Evolutionary conservation across 2,113 vertebrate species (phyloP).

Genomic region (Etheostoma cragini): DNA sequence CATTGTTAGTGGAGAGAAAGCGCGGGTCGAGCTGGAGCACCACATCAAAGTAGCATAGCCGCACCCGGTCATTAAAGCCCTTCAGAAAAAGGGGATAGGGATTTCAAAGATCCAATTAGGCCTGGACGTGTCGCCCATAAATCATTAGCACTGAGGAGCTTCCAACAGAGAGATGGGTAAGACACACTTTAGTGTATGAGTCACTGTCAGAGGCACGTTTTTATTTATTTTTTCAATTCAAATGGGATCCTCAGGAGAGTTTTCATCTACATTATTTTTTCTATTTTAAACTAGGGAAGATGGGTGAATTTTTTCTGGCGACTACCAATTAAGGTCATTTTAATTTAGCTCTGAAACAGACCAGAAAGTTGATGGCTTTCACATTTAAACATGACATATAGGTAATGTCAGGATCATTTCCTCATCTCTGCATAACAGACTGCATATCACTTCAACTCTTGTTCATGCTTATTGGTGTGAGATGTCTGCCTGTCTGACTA

Average conservation of each 20-base stretch:
- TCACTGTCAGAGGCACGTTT: neutral
- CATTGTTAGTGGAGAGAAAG: slow-evolving; percentile 3
- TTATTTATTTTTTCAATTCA: neutral
- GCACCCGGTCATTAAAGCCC: slow-evolving; percentile 43
- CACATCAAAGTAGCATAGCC: slow-evolving; percentile 9
- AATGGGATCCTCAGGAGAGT: slow-evolving; percentile 25
- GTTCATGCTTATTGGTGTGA: slow-evolving; percentile 17
- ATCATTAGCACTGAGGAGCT: slow-evolving; percentile 58
- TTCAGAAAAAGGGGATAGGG: slow-evolving; percentile 53
- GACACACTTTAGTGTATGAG: slow-evolving; percentile 37
- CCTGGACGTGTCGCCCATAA: slow-evolving; percentile 53
- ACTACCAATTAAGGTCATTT: slow-evolving; percentile 19
- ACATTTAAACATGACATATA: neutral
- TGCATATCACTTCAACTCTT: neutral
- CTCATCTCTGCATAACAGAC: slow-evolving; percentile 7
- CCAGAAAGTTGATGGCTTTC: neutral
- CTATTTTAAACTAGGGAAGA: neutral
- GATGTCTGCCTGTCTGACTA: neutral
- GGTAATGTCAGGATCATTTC: slow-evolving; percentile 2
- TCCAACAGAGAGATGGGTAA: slow-evolving; percentile 10
- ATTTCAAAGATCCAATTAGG: slow-evolving; percentile 76
- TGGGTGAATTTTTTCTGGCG: slow-evolving; percentile 1
- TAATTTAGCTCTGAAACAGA: neutral
- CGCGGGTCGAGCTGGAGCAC: neutral
- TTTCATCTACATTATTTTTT: slow-evolving; percentile 7